Evolutionary conservation across 2,797 vertebrate species (phyloP), one percentile per base, ranked within the genome.

Genomic region (Corythornis leucogaster): DNA sequence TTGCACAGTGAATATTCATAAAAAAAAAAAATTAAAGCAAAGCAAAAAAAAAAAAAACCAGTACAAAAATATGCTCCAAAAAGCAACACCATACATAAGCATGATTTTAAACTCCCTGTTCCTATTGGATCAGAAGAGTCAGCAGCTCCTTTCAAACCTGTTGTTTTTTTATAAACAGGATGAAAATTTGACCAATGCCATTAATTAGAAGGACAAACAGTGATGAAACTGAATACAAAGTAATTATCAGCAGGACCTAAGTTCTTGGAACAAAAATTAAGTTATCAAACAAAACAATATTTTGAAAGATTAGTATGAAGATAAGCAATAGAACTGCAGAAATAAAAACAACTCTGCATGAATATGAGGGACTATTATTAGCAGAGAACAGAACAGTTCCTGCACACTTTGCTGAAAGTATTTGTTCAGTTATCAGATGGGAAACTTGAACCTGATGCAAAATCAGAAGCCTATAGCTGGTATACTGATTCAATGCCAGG

Each of bases 191-290:
- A 78, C 28, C 59, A 69, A 33, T 55, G 64, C 21, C 25, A 24
- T 45, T 78, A 28, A 59, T 90, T 59, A 74, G 31, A 79, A 89
- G 22, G 67, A 89, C 9, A 90, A 69, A 59, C 31, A 66, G 43
- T 76, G 38, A 77, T 85, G 92, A 97, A 96, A 96, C 68, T 64
- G 57, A 89, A 94, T 35, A 87, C 26, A 78, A 83, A 31, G n/a
- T 62, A 89, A 82, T 63, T 42, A 93, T 58, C 79, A 91, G 55
- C 74, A 90, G 61, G 80, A 74, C 33, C 88, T 35, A 85, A 89
- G 58, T 77, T 88, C 78, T 83, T 86, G 62, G 67, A 8, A 82
- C 87, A 70, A 85, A 77, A 7, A 18, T 33, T 17, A 64, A 43
- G 25, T 42, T 66, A 35, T n/a, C 55, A 75, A 86, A 85, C 31